Evolutionary conservation across 2,113 vertebrate genomes (phyloP).

Genomic region (Tursiops truncatus): DNA sequence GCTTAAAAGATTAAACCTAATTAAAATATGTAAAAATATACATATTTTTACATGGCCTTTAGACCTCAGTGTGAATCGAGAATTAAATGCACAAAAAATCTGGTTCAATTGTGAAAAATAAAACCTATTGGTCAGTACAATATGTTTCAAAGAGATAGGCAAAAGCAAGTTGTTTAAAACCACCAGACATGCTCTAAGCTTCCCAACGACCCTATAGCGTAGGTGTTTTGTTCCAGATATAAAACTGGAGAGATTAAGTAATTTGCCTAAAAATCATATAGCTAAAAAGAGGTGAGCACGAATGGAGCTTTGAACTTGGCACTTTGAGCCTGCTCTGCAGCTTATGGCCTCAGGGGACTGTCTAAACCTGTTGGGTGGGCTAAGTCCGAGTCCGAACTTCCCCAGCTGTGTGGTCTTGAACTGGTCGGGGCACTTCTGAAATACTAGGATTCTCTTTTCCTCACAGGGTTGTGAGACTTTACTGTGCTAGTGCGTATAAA

Average conservation of each 20-base stretch:
- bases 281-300: not conserved
- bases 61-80: not conserved
- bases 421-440: not conserved
- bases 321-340: not conserved
- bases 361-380: not conserved
- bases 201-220: not conserved
- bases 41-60: not conserved
- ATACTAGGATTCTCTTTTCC: not conserved
- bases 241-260: not conserved
- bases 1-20: slow-evolving; percentile 1
- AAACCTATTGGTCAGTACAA: not conserved
- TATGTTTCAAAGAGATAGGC: not conserved
- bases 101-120: not conserved
- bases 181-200: not conserved
- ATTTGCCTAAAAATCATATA: not conserved
- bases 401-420: not conserved
- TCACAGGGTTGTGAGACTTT: not conserved
- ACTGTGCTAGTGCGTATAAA: not conserved
- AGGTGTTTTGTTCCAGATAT: not conserved
- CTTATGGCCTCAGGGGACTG: not conserved
- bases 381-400: not conserved
- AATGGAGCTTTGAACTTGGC: not conserved
- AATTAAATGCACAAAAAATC: not conserved
- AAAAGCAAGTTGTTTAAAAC: not conserved
- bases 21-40: not conserved